Base-by-base conservation (phyloP, 2,797 vertebrate species). In the Onychomys arenicola region DNA sequence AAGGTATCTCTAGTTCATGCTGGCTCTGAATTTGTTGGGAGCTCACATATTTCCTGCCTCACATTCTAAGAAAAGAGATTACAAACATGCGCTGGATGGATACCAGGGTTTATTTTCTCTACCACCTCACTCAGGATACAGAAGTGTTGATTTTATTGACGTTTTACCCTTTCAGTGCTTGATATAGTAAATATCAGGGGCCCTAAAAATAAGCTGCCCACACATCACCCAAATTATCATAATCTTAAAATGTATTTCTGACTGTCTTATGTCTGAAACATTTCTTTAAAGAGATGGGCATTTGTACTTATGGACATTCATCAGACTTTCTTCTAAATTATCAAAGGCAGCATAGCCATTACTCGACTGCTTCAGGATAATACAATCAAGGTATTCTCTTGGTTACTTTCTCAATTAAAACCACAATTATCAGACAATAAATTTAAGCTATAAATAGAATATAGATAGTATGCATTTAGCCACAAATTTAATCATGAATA, bases 391-490 rank as follows among this genome's bases (percentile, higher is more conserved):
- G 86, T 27, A 67, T 69, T 89, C 83, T 90, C 25, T 57, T 43
- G 81, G 69, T 84, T 84, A 88, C 11, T 83, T 85, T 92, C 55
- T 61, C 23, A 11, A 12, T 84, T 93, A 94, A 92, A 94, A 87
- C 63, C 90, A 85, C 84, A 67, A 82, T 95, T 34, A 92, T 1
- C 80, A 75, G 25, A 5, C 25, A 11, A 34, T 97, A 89, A 90
- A 91, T 67, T 43, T 63, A 93, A 61, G 25, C 32, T 84, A 89
- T 25, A 71, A n/a, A 84, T 65, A 71, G 49, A 13, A 29, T 57
- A 73, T 12, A 94, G 55, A 29, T 12, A 89, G 6, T 63, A 21
- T 84, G 43, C 23, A 88, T 87, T 96, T 63, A 91, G 75, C 4
- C 7, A 40, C 52, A 59, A 7, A 93, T 73, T 82, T 87, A 19